Evolutionary conservation across 2,797 vertebrate species (phyloP).

Genomic region (Apogon hyalosoma): DNA sequence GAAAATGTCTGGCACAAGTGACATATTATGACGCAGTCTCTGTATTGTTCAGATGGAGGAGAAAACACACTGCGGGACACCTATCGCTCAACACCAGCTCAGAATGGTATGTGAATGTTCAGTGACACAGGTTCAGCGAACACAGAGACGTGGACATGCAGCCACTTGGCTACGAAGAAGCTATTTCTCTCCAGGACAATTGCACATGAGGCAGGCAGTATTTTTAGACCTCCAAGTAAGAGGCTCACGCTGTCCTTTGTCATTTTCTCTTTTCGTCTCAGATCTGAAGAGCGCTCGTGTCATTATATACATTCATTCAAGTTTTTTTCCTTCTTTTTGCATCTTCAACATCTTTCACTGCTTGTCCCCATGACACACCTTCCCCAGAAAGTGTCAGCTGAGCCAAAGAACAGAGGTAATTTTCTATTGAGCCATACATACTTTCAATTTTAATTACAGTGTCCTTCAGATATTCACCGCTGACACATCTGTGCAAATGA

Average conservation of each 20-base stretch:
- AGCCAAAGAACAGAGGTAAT: background rate
- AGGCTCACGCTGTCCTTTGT: constrained; percentile 43
- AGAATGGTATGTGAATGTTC: constrained; percentile 26
- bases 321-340: background rate
- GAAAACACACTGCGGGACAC: constrained; percentile 18
- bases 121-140: constrained; percentile 46
- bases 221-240: constrained; percentile 69
- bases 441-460: background rate
- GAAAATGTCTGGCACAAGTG: constrained; percentile 17
- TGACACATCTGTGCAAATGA: background rate
- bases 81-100: constrained; percentile 24
- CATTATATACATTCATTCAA: background rate
- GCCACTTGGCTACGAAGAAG: constrained; percentile 45
- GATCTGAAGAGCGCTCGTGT: background rate
- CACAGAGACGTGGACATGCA: constrained; percentile 36
- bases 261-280: constrained; percentile 42
- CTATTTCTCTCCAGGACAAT: constrained; percentile 63
- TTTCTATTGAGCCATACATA: background rate
- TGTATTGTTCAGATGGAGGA: constrained; percentile 31
- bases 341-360: background rate
- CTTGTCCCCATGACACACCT: background rate
- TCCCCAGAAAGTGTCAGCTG: background rate
- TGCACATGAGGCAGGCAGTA: constrained; percentile 55
- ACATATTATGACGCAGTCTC: constrained; percentile 27
- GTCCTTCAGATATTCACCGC: background rate